Evolutionary conservation across 1,140 invertebrate species (phyloP).

Genomic region (Lordiphosa mommai): DNA sequence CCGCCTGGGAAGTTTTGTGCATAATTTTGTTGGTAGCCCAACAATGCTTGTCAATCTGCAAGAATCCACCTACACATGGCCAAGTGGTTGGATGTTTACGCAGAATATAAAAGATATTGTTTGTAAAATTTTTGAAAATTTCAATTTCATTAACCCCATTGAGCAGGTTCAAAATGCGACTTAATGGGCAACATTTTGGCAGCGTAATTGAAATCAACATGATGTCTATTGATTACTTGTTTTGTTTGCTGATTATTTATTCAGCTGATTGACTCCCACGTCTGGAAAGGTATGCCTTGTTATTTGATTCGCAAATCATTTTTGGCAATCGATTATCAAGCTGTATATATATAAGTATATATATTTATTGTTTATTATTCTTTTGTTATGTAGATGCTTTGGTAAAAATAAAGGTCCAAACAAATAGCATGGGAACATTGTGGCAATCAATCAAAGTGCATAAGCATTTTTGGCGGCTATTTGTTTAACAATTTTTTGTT

Average conservation of each 20-base stretch:
- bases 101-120: conserved; percentile 14
- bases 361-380: conserved; percentile 53
- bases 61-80: conserved; percentile 38
- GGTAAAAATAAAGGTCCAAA: conserved; percentile 35
- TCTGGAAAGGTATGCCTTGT: conserved; percentile 43
- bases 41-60: conserved; percentile 24
- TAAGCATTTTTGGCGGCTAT: conserved; percentile 40
- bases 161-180: conserved; percentile 27
- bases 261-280: conserved; percentile 65
- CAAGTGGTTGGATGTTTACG: conserved; percentile 16
- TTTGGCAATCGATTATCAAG: conserved; percentile 53
- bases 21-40: background rate
- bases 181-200: conserved; percentile 38
- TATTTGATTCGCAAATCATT: conserved; percentile 53
- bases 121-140: conserved; percentile 7
- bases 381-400: conserved; percentile 42
- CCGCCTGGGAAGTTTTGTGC: conserved; percentile 30
- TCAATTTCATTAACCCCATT: conserved; percentile 67
- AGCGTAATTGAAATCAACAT: conserved; percentile 73
- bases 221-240: conserved; percentile 65
- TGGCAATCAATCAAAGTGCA: conserved; percentile 70
- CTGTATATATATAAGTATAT: conserved; percentile 1
- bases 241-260: conserved; percentile 18
- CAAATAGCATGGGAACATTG: conserved; percentile 63
- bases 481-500: conserved; percentile 27